These are phyloP conservation scores for Sanderia malayensis DNA, from an alignment of 30 jellyfish, hydroid and myxozoan genomes.

Conservation along the genomic window DNA sequence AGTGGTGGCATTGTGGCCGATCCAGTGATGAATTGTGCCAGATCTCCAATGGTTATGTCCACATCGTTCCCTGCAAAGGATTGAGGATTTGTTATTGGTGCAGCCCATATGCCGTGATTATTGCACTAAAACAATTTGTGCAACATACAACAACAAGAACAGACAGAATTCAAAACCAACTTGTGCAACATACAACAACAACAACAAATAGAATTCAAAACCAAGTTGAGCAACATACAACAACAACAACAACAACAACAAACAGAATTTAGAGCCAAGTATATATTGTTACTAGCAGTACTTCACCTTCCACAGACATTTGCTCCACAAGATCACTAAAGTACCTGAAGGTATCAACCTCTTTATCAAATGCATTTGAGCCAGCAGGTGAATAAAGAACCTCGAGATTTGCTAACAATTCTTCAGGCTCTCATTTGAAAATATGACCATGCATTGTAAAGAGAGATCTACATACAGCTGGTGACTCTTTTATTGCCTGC, in stretches of 20 bases:
- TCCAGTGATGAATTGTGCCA: constrained; percentile 4
- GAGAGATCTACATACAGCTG: neutral
- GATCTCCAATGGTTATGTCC: neutral
- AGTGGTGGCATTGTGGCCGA: constrained; percentile 16
- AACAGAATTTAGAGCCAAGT: too few species aligned
- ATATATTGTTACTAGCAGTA: too few species aligned
- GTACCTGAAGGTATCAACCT: constrained; percentile 16
- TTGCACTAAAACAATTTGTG: too few species aligned
- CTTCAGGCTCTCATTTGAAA: neutral
- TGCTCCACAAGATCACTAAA: constrained; percentile 24
- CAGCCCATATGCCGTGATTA: too few species aligned
- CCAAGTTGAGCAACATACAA: too few species aligned
- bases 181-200: too few species aligned
- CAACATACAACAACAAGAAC: too few species aligned
- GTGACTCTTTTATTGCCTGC: neutral
- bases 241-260: too few species aligned
- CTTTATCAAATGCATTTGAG: neutral
- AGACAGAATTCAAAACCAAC: too few species aligned
- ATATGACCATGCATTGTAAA: neutral
- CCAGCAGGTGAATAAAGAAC: neutral
- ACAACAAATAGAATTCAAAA: too few species aligned
- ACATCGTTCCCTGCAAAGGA: neutral
- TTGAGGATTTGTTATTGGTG: too few species aligned
- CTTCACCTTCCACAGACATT: constrained; percentile 16
- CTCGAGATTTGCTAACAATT: neutral